These are phyloP conservation scores for Metopolophium dirhodum DNA, from an alignment of 1,140 invertebrate species.

Conservation along the genomic window DNA sequence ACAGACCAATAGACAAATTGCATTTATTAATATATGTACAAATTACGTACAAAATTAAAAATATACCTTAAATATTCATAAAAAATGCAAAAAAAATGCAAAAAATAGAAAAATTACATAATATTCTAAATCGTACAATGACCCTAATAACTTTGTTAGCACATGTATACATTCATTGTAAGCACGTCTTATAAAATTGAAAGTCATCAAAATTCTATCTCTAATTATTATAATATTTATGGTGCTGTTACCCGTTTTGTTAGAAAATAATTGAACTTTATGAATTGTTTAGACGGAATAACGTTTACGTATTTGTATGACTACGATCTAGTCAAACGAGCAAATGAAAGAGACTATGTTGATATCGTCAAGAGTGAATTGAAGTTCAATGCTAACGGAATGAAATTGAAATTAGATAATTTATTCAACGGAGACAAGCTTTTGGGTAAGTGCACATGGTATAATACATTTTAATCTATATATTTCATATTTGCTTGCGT, in stretches of 20 bases:
- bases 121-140: too few relatives aligned
- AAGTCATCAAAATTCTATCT: not conserved
- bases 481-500: not conserved
- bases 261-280: not conserved
- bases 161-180: too few relatives aligned
- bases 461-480: not conserved
- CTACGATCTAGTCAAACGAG: constrained; percentile 58
- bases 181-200: too few relatives aligned
- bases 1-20: too few relatives aligned
- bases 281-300: constrained; percentile 58
- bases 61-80: too few relatives aligned
- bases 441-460: constrained; percentile 59
- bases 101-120: not conserved
- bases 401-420: constrained; percentile 70
- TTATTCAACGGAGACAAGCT: constrained; percentile 69
- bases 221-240: too few relatives aligned
- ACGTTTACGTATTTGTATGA: constrained; percentile 60
- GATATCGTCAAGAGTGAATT: constrained; percentile 59
- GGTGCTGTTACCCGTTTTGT: not conserved
- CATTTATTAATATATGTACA: too few relatives aligned
- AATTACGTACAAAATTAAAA: too few relatives aligned
- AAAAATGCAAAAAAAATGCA: too few relatives aligned
- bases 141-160: too few relatives aligned
- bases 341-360: constrained; percentile 60
- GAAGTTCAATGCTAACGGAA: constrained; percentile 64